Base-by-base conservation (phyloP, 2,113 vertebrate genomes). In the Stegastes partitus region DNA sequence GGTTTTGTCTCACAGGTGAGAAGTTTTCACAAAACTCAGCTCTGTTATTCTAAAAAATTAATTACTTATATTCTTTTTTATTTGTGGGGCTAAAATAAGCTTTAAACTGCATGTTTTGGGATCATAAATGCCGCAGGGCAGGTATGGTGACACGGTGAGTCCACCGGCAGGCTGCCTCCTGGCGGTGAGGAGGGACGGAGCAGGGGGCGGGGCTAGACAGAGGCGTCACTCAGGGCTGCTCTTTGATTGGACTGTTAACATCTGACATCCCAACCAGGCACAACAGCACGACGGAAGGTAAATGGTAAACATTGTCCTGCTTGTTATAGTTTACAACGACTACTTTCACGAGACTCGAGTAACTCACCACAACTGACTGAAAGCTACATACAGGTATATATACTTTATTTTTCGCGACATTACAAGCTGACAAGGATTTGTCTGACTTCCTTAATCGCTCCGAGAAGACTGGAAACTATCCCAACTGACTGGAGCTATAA, bases 171-270 rank as follows among this genome's bases (percentile, higher is more conserved):
- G 0, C 70, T 65, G 84, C 12, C 85, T 55, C 49, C 83, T 82
- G 14, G 50, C 4, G 81, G 39, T 9, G 8, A 31, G 73, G 83
- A 76, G 66, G 69, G 16, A 0, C 5, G 49, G 0, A 49, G 39
- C 61, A 56, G 9, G 2, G 16, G 25, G 72, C 14, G 64, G 47
- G 8, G 11, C 7, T 14, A 1, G 28, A 11, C 5, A 22, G 39
- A 68, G 85, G 87, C 77, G 79, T 59, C 47, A 64, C 58, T 2
- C 2, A 14, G 10, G 19, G 1, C 51, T 42, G 49, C 34, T 0
- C 23, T 67, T 0, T 75, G 83, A 89, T 91, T 86, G 83, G 87
- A 18, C 22, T 2, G 19, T 15, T 26, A 11, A 63, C 23, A 1
- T 70, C 39, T 51, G 50, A 70, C 2, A 39, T 3, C n/a, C 11